phyloP scores from a whole-genome alignment of 2,797 vertebrate species.

The Sebastes nivosus region DNA sequence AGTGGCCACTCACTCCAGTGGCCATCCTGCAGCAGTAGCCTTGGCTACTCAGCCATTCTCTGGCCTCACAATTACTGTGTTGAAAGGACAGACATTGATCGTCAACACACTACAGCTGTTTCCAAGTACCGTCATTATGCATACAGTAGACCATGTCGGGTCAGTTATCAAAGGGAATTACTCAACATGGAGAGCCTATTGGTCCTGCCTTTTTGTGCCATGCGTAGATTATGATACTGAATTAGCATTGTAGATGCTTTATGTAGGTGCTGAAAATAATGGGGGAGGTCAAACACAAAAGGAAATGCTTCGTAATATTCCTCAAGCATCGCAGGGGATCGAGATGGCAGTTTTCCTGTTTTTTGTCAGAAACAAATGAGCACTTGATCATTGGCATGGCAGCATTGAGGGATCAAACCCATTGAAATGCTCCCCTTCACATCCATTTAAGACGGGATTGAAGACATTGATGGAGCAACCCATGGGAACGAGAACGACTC shows the following conservation, averaged over 20 bases:
- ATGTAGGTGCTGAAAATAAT: slow-evolving; percentile 9
- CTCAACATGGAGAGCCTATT: slow-evolving; percentile 21
- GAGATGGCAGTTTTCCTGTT: neutral
- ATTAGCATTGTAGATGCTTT: slow-evolving; percentile 48
- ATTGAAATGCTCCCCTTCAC: slow-evolving; percentile 42
- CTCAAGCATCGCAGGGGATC: neutral
- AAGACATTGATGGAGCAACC: slow-evolving; percentile 54
- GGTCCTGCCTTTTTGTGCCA: slow-evolving; percentile 13
- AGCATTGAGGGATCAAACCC: slow-evolving; percentile 33
- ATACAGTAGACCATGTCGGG: slow-evolving; percentile 35
- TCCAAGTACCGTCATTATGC: slow-evolving; percentile 51
- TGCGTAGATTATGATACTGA: slow-evolving; percentile 10
- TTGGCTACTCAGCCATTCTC: slow-evolving; percentile 73
- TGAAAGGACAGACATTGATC: slow-evolving; percentile 66
- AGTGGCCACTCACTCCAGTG: slow-evolving; percentile 64
- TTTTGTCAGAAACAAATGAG: slow-evolving; percentile 49
- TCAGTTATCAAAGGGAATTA: slow-evolving; percentile 61
- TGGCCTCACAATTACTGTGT: slow-evolving; percentile 63
- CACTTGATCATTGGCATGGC: slow-evolving; percentile 22
- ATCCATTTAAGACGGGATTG: slow-evolving; percentile 33
- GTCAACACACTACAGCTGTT: slow-evolving; percentile 48
- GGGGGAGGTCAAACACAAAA: slow-evolving; percentile 37
- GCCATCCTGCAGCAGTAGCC: slow-evolving; percentile 43
- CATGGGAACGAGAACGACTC: slow-evolving; percentile 37
- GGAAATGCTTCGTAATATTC: slow-evolving; percentile 3